Conservation (phyloP, 2,888 invertebrate genomes). For the Cecidostiba fungosa region DNA sequence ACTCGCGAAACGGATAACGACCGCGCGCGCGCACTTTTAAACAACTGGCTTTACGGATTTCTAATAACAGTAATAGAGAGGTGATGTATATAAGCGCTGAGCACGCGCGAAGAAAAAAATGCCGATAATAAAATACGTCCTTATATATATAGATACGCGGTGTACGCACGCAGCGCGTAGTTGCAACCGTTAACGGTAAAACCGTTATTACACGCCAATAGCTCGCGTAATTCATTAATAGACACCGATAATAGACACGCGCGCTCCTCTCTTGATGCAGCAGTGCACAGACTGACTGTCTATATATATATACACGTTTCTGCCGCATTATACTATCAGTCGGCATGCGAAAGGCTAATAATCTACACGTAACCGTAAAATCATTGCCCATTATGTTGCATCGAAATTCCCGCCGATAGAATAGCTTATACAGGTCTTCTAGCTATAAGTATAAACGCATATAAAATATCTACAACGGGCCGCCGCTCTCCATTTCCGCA, state of each 20-base stretch:
- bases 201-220: conserved; percentile 43
- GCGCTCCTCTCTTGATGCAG: background rate
- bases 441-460: too few relatives aligned
- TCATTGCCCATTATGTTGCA: background rate
- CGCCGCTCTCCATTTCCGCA: background rate
- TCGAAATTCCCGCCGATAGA: background rate
- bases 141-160: background rate
- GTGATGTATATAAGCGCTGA: background rate
- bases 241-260: conserved; percentile 29
- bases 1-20: background rate
- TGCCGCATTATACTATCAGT: background rate
- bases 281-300: too few relatives aligned
- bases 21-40: background rate
- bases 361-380: background rate
- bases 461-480: background rate
- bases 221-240: conserved; percentile 34
- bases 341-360: conserved; percentile 8
- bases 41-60: background rate
- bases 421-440: background rate
- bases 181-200: background rate
- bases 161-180: background rate
- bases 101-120: conserved; percentile 9
- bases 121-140: conserved; percentile 2
- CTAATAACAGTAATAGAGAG: conserved; percentile 15
- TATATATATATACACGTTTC: too few relatives aligned